Conservation (phyloP, 2,888 invertebrate species). For the Synanthedon myopaeformis region DNA sequence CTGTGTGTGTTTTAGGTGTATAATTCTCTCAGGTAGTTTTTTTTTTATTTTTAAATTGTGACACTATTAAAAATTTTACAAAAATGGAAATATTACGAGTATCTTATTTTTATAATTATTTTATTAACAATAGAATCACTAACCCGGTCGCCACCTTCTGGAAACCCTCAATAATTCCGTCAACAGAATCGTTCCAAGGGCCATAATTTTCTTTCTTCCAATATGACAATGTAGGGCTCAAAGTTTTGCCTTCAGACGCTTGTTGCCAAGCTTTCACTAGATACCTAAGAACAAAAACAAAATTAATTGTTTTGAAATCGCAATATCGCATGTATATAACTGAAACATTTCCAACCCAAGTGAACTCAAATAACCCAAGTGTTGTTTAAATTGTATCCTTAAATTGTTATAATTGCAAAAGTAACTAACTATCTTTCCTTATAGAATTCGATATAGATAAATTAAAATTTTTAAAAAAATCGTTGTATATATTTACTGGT, state of each 20-base stretch:
- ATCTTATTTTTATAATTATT: too few relatives aligned
- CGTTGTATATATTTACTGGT: too few relatives aligned
- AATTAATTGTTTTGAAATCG: neutral
- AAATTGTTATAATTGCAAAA: too few relatives aligned
- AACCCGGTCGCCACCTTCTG: slow-evolving; percentile 74
- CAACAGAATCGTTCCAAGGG: slow-evolving; percentile 51
- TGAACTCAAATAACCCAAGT: too few relatives aligned
- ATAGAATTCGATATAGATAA: too few relatives aligned
- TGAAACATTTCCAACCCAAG: neutral
- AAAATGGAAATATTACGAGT: too few relatives aligned
- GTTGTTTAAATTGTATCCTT: too few relatives aligned
- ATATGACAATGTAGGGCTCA: slow-evolving; percentile 74
- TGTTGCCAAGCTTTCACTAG: slow-evolving; percentile 83
- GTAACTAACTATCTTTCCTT: too few relatives aligned
- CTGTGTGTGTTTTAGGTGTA: too few relatives aligned
- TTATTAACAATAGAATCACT: slow-evolving; percentile 5
- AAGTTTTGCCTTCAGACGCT: slow-evolving; percentile 63
- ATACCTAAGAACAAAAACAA: slow-evolving; percentile 55
- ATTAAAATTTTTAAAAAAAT: neutral
- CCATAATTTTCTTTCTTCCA: slow-evolving; percentile 22
- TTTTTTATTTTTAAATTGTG: too few relatives aligned
- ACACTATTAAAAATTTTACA: too few relatives aligned
- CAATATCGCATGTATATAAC: neutral
- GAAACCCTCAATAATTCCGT: slow-evolving; percentile 69
- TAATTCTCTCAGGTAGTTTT: too few relatives aligned